Conservation (phyloP, 2,888 invertebrate genomes). For the Polietes domitor region DNA sequence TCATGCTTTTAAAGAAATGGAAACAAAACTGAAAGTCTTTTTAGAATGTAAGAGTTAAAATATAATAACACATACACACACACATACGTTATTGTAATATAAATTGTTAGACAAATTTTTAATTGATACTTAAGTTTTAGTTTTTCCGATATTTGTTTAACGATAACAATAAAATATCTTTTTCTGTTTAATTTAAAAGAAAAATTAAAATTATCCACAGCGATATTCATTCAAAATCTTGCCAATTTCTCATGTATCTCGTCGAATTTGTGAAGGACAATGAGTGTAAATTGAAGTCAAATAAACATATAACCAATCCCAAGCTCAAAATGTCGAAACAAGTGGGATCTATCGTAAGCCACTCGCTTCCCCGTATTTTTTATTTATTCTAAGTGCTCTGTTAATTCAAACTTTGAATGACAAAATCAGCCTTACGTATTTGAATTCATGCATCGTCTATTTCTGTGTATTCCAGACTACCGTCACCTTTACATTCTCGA, state of each 20-base stretch:
- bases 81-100: slow-evolving; percentile 48
- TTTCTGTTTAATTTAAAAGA: slow-evolving; percentile 33
- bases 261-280: neutral
- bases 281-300: no score
- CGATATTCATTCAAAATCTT: neutral
- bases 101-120: slow-evolving; percentile 56
- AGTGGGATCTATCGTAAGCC: no score
- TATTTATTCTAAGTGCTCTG: no score
- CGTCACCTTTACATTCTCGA: no score
- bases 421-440: no score
- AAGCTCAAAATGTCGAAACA: no score
- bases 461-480: no score
- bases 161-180: slow-evolving; percentile 43
- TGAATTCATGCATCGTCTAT: no score
- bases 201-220: neutral
- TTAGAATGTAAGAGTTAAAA: slow-evolving; percentile 14
- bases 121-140: slow-evolving; percentile 51
- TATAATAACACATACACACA: neutral
- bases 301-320: no score
- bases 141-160: slow-evolving; percentile 39
- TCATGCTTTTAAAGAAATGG: slow-evolving; percentile 37
- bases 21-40: slow-evolving; percentile 26
- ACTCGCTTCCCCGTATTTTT: no score
- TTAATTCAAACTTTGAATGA: no score
- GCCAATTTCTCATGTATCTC: neutral